These are phyloP conservation scores for Philaenus spumarius DNA, from an alignment of 1,140 invertebrate species.

Conservation along the genomic window DNA sequence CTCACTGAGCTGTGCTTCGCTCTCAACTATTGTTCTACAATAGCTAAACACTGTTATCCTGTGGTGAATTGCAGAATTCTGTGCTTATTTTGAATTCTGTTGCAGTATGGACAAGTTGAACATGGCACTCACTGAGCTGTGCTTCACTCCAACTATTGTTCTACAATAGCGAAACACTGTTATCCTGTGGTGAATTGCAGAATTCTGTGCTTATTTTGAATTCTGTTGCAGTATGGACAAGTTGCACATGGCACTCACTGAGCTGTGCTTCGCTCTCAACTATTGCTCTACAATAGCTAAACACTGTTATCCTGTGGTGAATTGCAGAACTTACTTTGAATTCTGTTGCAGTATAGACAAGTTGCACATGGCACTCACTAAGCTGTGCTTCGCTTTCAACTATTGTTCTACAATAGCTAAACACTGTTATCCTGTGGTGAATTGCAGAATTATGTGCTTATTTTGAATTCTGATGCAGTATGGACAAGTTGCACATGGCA, in stretches of 20 bases:
- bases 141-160: constrained; percentile 93
- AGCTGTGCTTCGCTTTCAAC: constrained; percentile 47
- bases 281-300: constrained; percentile 95
- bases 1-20: constrained; percentile 95
- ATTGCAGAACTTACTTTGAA: too few species aligned
- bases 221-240: constrained; percentile 81
- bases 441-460: background rate
- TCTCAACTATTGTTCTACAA: constrained; percentile 93
- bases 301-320: too few species aligned
- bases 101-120: constrained; percentile 93
- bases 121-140: constrained; percentile 96
- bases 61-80: constrained; percentile 97
- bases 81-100: constrained; percentile 10
- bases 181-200: too few species aligned
- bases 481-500: constrained; percentile 99
- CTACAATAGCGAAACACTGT: constrained; percentile 66
- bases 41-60: constrained; percentile 98
- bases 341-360: constrained; percentile 81
- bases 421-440: too few species aligned
- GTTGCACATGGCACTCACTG: constrained; percentile 95
- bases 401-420: background rate
- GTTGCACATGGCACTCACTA: constrained; percentile 95
- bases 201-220: too few species aligned
- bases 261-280: constrained; percentile 95
- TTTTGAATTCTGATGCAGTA: constrained; percentile 50